phyloP scores from a whole-genome alignment of 1,140 invertebrate genomes.

The Pteromalus puparum region DNA sequence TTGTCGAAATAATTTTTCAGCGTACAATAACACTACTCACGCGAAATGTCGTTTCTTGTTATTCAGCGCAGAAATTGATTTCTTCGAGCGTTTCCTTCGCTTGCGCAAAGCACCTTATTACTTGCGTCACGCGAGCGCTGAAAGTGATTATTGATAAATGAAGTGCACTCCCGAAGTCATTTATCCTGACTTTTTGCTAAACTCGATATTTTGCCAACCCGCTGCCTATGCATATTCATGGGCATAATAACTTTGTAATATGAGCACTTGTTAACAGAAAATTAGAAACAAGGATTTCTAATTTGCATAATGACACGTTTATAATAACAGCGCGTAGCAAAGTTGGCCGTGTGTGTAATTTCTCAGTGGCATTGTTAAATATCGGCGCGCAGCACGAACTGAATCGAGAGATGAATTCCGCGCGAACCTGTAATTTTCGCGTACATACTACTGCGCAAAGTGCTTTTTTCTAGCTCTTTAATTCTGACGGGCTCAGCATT shows the following conservation, averaged over 20 bases:
- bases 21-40: neutral
- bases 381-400: neutral
- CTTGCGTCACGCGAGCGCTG: neutral
- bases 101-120: slow-evolving; percentile 16
- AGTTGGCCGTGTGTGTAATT: neutral
- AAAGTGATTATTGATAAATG: slow-evolving; percentile 25
- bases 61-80: neutral
- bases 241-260: slow-evolving; percentile 14
- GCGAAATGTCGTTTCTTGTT: too few relatives aligned
- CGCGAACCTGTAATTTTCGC: slow-evolving; percentile 14
- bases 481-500: neutral
- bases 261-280: slow-evolving; percentile 14
- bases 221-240: neutral
- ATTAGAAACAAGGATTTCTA: slow-evolving; percentile 16
- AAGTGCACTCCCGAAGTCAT: neutral
- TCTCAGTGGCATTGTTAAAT: slow-evolving; percentile 18
- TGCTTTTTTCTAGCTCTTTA: neutral
- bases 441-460: neutral
- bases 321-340: slow-evolving; percentile 24
- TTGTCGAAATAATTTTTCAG: neutral
- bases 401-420: neutral
- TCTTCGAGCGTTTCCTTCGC: slow-evolving; percentile 6
- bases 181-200: neutral
- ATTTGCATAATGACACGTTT: slow-evolving; percentile 25
- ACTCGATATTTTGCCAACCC: neutral